Percentiles rank a stretch among this genome's conserved stretches.
phyloP scores from a whole-genome alignment of 2,113 vertebrate genomes.

The Acanthochromis polyacanthus region DNA sequence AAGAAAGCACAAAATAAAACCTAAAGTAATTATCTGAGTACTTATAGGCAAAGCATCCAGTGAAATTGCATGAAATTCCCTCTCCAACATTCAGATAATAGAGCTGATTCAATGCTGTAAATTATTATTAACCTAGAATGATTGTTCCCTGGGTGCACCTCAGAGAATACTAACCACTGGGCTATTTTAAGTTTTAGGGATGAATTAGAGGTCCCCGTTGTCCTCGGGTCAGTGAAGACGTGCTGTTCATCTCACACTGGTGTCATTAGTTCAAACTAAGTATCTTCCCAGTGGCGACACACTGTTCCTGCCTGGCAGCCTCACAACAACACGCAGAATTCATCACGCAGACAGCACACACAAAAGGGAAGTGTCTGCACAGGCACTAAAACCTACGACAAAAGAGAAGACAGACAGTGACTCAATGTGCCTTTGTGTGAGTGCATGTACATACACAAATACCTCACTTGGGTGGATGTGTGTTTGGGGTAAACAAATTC shows the following conservation, averaged over 20 bases:
- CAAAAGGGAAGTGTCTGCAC: conserved; percentile 9
- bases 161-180: conserved; percentile 7
- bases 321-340: conserved; percentile 36
- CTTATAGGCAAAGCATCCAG: not conserved
- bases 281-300: conserved; percentile 49
- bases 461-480: not conserved
- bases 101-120: conserved; percentile 1
- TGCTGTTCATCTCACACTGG: conserved; percentile 64
- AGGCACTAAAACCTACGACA: conserved; percentile 17
- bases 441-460: not conserved
- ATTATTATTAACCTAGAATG: conserved; percentile 5
- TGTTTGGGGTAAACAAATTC: not conserved
- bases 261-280: conserved; percentile 64
- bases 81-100: conserved; percentile 2
- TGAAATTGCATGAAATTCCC: not conserved
- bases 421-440: not conserved
- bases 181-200: conserved; percentile 38
- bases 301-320: conserved; percentile 62
- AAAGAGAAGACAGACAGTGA: conserved; percentile 13
- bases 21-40: not conserved
- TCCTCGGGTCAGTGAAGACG: conserved; percentile 55
- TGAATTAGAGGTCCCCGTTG: conserved; percentile 55
- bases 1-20: not conserved
- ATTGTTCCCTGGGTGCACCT: conserved; percentile 22
- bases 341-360: conserved; percentile 42